Percentiles rank a stretch among this genome's conserved stretches.
Conservation (phyloP, 2,797 vertebrate species). For the Echiichthys vipera region DNA sequence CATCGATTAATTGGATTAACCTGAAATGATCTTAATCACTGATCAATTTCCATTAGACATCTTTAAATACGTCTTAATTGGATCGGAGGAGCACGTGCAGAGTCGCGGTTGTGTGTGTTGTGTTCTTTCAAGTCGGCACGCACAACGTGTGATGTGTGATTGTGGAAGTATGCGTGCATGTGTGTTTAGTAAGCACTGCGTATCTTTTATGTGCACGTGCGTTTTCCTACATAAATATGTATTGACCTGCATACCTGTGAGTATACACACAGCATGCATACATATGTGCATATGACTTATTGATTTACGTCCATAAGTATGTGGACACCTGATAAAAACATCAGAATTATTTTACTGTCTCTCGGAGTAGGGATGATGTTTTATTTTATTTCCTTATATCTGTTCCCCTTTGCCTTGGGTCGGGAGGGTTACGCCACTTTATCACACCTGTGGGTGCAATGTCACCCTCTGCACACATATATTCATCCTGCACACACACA, state of each 20-base stretch:
- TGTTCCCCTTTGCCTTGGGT: neutral
- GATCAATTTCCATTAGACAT: constrained; percentile 83
- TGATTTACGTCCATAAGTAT: neutral
- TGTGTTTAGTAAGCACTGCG: too few species aligned
- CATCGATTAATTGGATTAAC: constrained; percentile 82
- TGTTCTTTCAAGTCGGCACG: neutral
- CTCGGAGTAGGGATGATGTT: neutral
- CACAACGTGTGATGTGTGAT: neutral
- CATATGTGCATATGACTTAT: neutral
- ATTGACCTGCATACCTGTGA: neutral
- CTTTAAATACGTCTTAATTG: constrained; percentile 78
- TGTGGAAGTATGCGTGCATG: too few species aligned
- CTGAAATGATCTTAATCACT: constrained; percentile 79
- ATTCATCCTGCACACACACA: neutral
- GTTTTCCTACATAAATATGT: neutral
- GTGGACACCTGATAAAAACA: neutral
- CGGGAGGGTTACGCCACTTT: neutral
- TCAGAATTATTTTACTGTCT: accelerated
- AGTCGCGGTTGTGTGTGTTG: constrained; percentile 2
- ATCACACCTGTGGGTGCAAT: neutral
- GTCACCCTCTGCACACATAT: neutral
- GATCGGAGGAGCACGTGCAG: constrained; percentile 52
- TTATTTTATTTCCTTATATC: neutral
- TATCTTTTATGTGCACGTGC: neutral
- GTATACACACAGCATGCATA: neutral